Percentiles rank a stretch among this genome's conserved stretches.
Conservation (phyloP, 37 sponge, comb jelly and placozoan species). For the Dysidea cf. avara region DNA sequence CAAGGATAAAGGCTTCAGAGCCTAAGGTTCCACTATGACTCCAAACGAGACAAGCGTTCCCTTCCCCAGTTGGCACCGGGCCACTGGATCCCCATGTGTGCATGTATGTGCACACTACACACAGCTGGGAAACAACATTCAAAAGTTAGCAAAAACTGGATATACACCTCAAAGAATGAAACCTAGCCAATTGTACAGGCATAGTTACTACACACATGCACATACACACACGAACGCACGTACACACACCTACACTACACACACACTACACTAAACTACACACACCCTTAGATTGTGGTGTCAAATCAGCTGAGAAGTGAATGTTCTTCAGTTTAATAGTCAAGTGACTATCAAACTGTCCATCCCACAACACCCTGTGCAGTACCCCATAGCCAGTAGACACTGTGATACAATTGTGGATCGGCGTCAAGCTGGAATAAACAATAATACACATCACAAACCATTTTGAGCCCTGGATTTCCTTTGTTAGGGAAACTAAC, state of each 20-base stretch:
- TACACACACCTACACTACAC: no score
- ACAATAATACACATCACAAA: slow-evolving; percentile 21
- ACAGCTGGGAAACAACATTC: neutral
- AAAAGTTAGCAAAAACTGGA: neutral
- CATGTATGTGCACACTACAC: slow-evolving; percentile 10
- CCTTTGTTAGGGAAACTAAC: no score
- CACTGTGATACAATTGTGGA: slow-evolving; percentile 28
- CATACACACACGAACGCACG: no score
- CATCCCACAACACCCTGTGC: slow-evolving; percentile 66
- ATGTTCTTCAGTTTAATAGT: slow-evolving; percentile 33
- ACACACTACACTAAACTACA: slow-evolving; percentile 5
- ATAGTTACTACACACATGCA: neutral
- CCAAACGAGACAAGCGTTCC: no score
- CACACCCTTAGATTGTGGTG: slow-evolving; percentile 57
- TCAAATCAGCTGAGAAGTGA: slow-evolving; percentile 53
- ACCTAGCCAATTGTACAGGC: neutral
- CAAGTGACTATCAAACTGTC: slow-evolving; percentile 31
- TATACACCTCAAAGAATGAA: neutral
- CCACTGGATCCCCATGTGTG: neutral
- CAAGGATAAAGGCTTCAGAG: no score
- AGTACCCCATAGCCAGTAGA: slow-evolving; percentile 45
- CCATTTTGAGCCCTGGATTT: no score
- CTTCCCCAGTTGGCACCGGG: no score
- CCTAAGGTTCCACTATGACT: no score
- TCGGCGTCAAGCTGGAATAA: slow-evolving; percentile 5